These are phyloP conservation scores for Tuta absoluta DNA, from an alignment of 2,888 invertebrate species.

Conservation along the genomic window DNA sequence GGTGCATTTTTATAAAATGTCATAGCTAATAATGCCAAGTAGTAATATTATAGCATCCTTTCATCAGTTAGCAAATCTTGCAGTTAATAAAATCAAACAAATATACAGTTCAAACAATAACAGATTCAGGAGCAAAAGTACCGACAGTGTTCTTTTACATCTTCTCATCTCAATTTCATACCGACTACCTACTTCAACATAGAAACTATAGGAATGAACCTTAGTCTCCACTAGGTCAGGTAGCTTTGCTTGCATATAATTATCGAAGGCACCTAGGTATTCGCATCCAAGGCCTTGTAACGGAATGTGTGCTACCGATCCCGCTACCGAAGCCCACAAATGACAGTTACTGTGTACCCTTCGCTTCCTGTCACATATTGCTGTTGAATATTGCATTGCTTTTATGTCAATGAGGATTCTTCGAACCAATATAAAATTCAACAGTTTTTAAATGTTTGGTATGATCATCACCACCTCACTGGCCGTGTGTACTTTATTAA, in stretches of 20 bases:
- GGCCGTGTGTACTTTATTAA: too few relatives aligned
- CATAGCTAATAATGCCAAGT: not conserved
- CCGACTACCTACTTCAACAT: not conserved
- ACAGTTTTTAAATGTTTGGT: not conserved
- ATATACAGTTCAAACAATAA: too few relatives aligned
- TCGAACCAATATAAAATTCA: not conserved
- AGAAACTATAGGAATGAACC: not conserved
- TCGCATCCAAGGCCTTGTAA: constrained; percentile 10
- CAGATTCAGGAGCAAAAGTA: too few relatives aligned
- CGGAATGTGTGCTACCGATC: constrained; percentile 10
- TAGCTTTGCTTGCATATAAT: not conserved
- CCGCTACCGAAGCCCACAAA: not conserved
- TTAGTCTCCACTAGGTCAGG: not conserved
- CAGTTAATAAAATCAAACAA: too few relatives aligned
- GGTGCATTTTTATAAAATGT: constrained; percentile 22
- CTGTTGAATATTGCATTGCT: not conserved
- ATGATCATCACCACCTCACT: too few relatives aligned
- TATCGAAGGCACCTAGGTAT: constrained; percentile 10
- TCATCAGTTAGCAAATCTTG: not conserved
- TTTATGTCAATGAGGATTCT: not conserved
- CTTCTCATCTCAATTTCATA: too few relatives aligned
- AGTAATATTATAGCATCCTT: not conserved
- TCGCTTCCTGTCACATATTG: constrained; percentile 1
- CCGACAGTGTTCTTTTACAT: too few relatives aligned
- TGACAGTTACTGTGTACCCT: constrained; percentile 5